Percentiles rank a stretch among this genome's conserved stretches.
Conservation (phyloP, 2,113 vertebrate species). For the Gallinago jamesoni region DNA sequence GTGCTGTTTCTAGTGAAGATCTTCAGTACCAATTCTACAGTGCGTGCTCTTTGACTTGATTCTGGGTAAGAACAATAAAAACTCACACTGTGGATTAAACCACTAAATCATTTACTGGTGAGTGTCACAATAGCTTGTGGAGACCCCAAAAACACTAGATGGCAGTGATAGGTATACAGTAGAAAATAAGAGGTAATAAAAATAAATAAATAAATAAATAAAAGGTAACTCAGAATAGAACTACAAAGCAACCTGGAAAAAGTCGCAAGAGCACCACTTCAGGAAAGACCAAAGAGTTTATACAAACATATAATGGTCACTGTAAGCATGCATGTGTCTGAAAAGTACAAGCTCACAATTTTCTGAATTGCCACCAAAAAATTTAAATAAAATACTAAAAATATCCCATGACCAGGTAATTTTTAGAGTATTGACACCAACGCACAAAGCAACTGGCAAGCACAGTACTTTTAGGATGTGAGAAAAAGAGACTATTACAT, state of each 20-base stretch:
- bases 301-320: background rate
- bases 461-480: background rate
- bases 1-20: background rate
- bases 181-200: background rate
- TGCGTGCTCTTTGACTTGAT: background rate
- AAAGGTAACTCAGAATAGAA: background rate
- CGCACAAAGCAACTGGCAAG: background rate
- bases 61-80: background rate
- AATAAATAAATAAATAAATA: no score
- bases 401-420: background rate
- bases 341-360: background rate
- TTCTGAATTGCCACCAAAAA: background rate
- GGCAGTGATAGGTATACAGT: background rate
- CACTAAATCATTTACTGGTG: background rate
- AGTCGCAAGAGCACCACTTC: background rate
- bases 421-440: background rate
- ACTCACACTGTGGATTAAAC: background rate
- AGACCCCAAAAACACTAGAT: background rate
- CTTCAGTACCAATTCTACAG: background rate
- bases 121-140: background rate
- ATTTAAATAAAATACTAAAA: background rate
- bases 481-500: background rate
- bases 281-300: background rate
- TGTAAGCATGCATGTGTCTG: accelerated
- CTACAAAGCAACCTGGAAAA: background rate